Evolutionary conservation across 2,888 invertebrate species (phyloP).

Genomic region (Kryphioiulus occultus): DNA sequence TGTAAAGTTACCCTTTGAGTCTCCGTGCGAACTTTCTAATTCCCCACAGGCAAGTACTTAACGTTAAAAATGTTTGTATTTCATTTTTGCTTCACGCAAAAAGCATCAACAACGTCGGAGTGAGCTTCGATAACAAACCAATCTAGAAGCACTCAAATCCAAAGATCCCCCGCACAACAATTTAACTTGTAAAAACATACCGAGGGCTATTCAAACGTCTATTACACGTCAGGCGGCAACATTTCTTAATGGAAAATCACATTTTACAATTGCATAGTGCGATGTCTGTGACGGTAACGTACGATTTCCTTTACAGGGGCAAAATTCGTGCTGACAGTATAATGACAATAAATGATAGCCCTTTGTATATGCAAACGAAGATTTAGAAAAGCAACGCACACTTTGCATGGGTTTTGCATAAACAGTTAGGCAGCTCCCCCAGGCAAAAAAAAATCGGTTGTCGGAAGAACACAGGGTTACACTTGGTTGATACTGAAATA

Average conservation of each 20-base stretch:
- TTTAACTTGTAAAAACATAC: constrained; percentile 32
- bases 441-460: not conserved
- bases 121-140: not conserved
- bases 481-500: not conserved
- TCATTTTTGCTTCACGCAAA: not conserved
- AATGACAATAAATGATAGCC: constrained; percentile 32
- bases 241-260: constrained; percentile 18
- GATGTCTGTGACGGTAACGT: not conserved
- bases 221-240: constrained; percentile 28
- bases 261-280: not conserved
- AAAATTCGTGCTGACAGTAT: constrained; percentile 13
- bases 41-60: not conserved
- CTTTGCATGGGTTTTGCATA: not conserved
- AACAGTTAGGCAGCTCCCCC: not conserved
- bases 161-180: constrained; percentile 15
- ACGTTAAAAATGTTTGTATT: constrained; percentile 10
- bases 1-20: not conserved
- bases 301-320: not conserved
- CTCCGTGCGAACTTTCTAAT: not conserved
- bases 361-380: not conserved
- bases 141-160: constrained; percentile 36
- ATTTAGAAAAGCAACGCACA: not conserved
- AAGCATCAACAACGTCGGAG: not conserved
- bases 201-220: constrained; percentile 32
- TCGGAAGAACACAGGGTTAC: not conserved